These are phyloP conservation scores for Lepidostoma basale DNA, from an alignment of 1,140 invertebrate genomes.

Conservation along the genomic window DNA sequence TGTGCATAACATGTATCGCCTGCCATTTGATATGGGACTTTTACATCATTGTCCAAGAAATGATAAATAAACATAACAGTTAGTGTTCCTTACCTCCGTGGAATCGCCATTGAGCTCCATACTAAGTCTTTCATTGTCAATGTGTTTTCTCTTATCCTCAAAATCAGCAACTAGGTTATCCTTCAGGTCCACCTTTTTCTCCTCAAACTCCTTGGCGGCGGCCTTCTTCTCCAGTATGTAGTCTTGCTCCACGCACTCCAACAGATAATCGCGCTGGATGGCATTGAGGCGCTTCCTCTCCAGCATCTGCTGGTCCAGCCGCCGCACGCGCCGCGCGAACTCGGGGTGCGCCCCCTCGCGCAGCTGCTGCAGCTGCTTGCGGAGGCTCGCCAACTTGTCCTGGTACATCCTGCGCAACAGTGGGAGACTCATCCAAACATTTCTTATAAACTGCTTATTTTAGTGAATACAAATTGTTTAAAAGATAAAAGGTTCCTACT, in stretches of 20 bases:
- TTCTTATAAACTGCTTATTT: neutral
- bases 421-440: neutral
- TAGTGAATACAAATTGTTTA: neutral
- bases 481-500: slow-evolving; percentile 64
- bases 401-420: slow-evolving; percentile 81
- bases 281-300: slow-evolving; percentile 82
- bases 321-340: slow-evolving; percentile 80
- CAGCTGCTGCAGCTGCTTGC: slow-evolving; percentile 88
- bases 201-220: slow-evolving; percentile 90
- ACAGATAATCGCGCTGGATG: slow-evolving; percentile 81
- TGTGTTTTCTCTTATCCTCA: slow-evolving; percentile 88
- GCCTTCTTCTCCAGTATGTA: slow-evolving; percentile 87
- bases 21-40: neutral
- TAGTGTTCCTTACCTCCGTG: slow-evolving; percentile 84
- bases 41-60: neutral
- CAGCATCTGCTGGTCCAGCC: slow-evolving; percentile 81
- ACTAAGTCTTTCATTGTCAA: slow-evolving; percentile 85
- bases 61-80: no score
- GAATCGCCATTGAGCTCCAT: slow-evolving; percentile 89
- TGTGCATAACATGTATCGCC: neutral
- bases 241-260: slow-evolving; percentile 86
- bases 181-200: slow-evolving; percentile 90
- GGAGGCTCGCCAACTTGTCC: slow-evolving; percentile 87
- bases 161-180: slow-evolving; percentile 90
- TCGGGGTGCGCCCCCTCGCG: slow-evolving; percentile 87